Base-by-base conservation (phyloP, 2,113 vertebrate species). In the Montifringilla adamsi region DNA sequence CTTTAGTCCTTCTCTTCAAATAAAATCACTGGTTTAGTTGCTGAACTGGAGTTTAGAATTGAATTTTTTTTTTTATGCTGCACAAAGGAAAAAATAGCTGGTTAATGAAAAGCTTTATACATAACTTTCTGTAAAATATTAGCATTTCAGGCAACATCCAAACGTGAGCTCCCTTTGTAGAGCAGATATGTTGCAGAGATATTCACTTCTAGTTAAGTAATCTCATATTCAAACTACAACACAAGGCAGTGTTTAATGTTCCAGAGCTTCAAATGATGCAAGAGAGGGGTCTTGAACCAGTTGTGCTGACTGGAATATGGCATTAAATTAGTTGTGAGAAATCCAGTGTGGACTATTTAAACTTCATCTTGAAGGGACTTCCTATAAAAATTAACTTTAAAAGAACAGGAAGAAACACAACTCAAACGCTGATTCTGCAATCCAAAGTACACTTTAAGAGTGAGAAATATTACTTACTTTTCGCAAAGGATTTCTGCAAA, bases 1-100 rank as follows among this genome's bases (percentile, higher is more conserved):
- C 58, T 95, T 94, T 77, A 94, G 67, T 85, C 55, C 79, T 67
- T 79, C 33, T 77, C 90, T 93, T 96, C 90, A 96, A 96, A 93
- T 70, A 69, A 93, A 95, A 97, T 95, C 67, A 91, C 58, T 90
- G 59, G 84, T 89, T 93, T 94, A 79, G 75, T 31, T 52, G 50
- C 87, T 88, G 70, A 93, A 85, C 47, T 66, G 62, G 55, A 95
- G 84, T 91, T 91, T 89, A 58, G 59, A 95, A 88, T 64, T 1
- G 53, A 44, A 13, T 58, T 88, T 90, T 76, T 88, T 90, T 76
- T 30, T 9, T 1, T 7, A 89, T 56, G 46, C 23, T 56, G 16
- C 76, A 92, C 68, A 97, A 94, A 94, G 67, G 82, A 62, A 96
- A 90, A 96, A 95, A 89, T 60, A 89, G 74, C 64, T 77, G 17